Percentiles rank a stretch among this genome's conserved stretches.
These are phyloP conservation scores for Maniola hyperantus DNA, from an alignment of 2,888 invertebrate genomes.

Conservation along the genomic window DNA sequence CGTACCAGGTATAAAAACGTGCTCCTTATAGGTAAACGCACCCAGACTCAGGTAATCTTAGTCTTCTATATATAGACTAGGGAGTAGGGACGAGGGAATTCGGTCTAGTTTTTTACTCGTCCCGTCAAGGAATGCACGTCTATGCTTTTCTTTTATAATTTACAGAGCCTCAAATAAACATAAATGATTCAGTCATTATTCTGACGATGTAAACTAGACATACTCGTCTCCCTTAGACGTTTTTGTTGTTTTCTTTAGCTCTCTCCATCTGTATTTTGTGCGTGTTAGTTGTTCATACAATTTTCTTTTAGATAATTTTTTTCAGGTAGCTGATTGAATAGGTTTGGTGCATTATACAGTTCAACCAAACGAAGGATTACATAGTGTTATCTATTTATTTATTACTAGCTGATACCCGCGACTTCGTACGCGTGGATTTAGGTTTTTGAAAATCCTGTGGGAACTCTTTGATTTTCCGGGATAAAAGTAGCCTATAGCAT, in stretches of 20 bases:
- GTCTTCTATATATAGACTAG: slow-evolving; percentile 50
- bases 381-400: not conserved
- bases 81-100: slow-evolving; percentile 47
- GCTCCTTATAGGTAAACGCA: slow-evolving; percentile 51
- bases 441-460: too few relatives aligned
- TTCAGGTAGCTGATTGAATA: too few relatives aligned
- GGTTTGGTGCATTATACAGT: not conserved
- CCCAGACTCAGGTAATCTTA: slow-evolving; percentile 44
- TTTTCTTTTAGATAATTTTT: too few relatives aligned
- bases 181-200: slow-evolving; percentile 14
- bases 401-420: too few relatives aligned
- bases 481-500: too few relatives aligned
- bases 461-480: too few relatives aligned
- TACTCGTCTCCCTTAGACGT: not conserved
- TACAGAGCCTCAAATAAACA: slow-evolving; percentile 31
- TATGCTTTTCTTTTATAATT: slow-evolving; percentile 40
- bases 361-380: not conserved
- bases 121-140: slow-evolving; percentile 29
- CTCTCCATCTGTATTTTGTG: too few relatives aligned
- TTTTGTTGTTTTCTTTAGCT: not conserved
- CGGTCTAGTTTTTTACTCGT: slow-evolving; percentile 50
- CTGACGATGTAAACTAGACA: slow-evolving; percentile 13
- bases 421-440: too few relatives aligned
- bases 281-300: too few relatives aligned
- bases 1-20: slow-evolving; percentile 51